Evolutionary conservation across 2,888 invertebrate species (phyloP).

Genomic region (Drosophila birchii): DNA sequence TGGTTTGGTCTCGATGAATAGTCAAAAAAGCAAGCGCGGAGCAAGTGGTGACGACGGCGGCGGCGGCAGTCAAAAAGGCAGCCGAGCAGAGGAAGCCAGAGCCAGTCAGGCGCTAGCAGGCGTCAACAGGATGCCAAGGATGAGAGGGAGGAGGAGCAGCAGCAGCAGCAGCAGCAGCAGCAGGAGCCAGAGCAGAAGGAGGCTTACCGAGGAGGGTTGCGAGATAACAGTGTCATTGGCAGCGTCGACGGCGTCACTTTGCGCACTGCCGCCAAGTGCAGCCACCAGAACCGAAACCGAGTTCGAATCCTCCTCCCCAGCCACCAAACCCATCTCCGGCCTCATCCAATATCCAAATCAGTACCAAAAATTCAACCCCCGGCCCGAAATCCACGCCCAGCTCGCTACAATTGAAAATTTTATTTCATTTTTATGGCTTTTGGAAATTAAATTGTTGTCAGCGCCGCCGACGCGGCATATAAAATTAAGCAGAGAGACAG

Average conservation of each 20-base stretch:
- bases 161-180: conserved; percentile 18
- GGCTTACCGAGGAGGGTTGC: conserved; percentile 9
- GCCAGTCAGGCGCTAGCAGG: conserved; percentile 65
- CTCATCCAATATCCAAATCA: conserved; percentile 35
- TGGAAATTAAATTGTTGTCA: conserved; percentile 76
- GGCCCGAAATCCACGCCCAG: conserved; percentile 43
- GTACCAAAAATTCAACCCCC: conserved; percentile 4
- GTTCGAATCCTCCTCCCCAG: neutral
- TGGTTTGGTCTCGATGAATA: conserved; percentile 47
- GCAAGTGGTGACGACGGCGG: neutral
- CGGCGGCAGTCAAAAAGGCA: conserved; percentile 51
- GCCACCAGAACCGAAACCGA: conserved; percentile 39
- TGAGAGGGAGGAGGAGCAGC: conserved; percentile 28
- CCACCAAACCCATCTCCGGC: neutral
- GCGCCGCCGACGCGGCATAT: conserved; percentile 48
- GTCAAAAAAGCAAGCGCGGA: conserved; percentile 32
- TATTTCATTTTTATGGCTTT: conserved; percentile 78
- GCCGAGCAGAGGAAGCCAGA: conserved; percentile 60
- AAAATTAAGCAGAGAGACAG: conserved; percentile 67
- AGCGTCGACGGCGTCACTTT: conserved; percentile 68
- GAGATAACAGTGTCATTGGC: conserved; percentile 67
- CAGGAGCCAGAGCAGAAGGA: neutral
- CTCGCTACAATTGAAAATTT: conserved; percentile 70
- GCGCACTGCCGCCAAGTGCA: conserved; percentile 59
- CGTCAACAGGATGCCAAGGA: conserved; percentile 72